These are phyloP conservation scores for Coregonus sp. DNA, from an alignment of 2,797 vertebrate genomes.

Conservation along the genomic window DNA sequence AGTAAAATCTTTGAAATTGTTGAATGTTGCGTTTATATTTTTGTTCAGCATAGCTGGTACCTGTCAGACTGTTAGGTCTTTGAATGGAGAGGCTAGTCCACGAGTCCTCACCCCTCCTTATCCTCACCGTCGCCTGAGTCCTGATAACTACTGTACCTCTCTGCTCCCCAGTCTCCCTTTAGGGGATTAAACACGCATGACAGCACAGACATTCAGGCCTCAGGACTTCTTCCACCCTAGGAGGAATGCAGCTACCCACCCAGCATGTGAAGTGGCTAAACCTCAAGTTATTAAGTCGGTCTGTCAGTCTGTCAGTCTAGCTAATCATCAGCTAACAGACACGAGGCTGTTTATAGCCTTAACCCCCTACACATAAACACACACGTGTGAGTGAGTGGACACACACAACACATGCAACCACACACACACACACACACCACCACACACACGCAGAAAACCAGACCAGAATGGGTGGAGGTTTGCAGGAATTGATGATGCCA, in stretches of 20 bases:
- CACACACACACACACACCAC: constrained; percentile 1
- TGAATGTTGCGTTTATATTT: too few relatives aligned
- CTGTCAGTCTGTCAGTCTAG: constrained; percentile 5
- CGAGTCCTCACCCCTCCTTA: constrained; percentile 31
- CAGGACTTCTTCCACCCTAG: background rate
- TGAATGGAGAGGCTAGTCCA: constrained; percentile 9
- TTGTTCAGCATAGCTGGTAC: background rate
- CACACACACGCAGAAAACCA: background rate
- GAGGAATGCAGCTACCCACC: background rate
- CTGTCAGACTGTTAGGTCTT: background rate
- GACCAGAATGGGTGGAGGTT: constrained; percentile 20
- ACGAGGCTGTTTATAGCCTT: constrained; percentile 1
- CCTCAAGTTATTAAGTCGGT: background rate
- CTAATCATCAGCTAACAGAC: constrained; percentile 4
- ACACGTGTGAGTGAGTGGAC: background rate
- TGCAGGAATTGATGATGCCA: constrained; percentile 39
- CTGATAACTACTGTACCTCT: constrained; percentile 13
- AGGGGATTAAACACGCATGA: background rate
- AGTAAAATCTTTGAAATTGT: too few relatives aligned
- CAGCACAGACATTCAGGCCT: background rate
- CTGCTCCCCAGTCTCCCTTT: constrained; percentile 11
- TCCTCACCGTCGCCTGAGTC: constrained; percentile 16
- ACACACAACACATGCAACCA: background rate
- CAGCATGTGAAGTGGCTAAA: background rate
- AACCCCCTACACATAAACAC: background rate